Percentiles rank a stretch among this genome's conserved stretches.
Conservation (phyloP, 2,888 invertebrate genomes). For the Cetonia aurata region DNA sequence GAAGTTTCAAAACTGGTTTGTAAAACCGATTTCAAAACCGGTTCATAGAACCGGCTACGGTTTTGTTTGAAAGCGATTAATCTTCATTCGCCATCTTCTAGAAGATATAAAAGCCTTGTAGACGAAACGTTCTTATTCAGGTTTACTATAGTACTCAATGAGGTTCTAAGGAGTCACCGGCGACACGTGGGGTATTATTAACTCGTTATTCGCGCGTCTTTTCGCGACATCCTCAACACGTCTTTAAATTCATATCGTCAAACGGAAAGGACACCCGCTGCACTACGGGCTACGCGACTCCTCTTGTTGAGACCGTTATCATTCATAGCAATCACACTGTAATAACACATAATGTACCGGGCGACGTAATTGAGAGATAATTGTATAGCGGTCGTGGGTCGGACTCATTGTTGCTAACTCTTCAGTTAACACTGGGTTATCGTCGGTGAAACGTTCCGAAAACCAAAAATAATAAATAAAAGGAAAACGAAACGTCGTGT, state of each 20-base stretch:
- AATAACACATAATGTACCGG: constrained; percentile 53
- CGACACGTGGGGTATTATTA: no score
- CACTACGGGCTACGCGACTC: constrained; percentile 12
- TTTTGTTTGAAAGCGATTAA: no score
- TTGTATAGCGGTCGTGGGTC: constrained; percentile 52
- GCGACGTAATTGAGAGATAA: constrained; percentile 55
- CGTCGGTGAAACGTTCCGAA: constrained; percentile 42
- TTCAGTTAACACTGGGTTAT: constrained; percentile 49
- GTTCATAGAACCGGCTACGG: no score
- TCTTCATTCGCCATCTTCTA: no score
- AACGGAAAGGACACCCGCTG: constrained; percentile 8
- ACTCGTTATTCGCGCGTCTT: constrained; percentile 9
- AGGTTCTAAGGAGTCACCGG: no score
- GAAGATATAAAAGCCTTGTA: no score
- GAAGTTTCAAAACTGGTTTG: no score
- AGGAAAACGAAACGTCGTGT: constrained; percentile 3
- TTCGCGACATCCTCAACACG: constrained; percentile 24
- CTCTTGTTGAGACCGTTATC: constrained; percentile 23
- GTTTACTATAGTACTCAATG: no score
- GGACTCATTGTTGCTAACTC: constrained; percentile 49
- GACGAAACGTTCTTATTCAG: no score
- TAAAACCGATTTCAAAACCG: no score
- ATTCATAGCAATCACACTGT: constrained; percentile 48
- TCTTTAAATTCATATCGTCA: constrained; percentile 2
- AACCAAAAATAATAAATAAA: no score